Conservation (phyloP, 1,140 invertebrate species). For the Camponotus pennsylvanicus region DNA sequence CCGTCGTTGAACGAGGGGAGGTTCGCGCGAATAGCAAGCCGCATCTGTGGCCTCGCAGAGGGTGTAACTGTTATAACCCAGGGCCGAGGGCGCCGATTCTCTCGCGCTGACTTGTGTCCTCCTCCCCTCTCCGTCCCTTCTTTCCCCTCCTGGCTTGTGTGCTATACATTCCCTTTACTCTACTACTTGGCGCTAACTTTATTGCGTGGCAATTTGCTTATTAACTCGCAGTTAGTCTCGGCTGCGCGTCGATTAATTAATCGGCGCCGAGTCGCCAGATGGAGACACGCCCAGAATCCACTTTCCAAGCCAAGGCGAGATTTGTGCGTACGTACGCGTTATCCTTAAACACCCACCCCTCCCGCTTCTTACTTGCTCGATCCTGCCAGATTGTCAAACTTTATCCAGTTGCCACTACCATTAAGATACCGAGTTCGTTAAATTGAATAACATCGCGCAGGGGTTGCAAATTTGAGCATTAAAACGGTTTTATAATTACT, state of each 20-base stretch:
- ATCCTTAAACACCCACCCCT: slow-evolving; percentile 65
- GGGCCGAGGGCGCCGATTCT: slow-evolving; percentile 68
- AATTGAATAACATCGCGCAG: slow-evolving; percentile 5
- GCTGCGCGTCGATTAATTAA: slow-evolving; percentile 85
- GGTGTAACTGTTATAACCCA: slow-evolving; percentile 78
- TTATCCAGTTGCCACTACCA: slow-evolving; percentile 44
- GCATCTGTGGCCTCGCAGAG: slow-evolving; percentile 83
- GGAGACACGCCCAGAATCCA: slow-evolving; percentile 81
- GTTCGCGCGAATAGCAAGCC: slow-evolving; percentile 79
- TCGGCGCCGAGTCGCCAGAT: slow-evolving; percentile 83
- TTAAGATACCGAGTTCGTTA: slow-evolving; percentile 20
- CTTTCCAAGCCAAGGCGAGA: slow-evolving; percentile 64
- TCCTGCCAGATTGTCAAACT: slow-evolving; percentile 50
- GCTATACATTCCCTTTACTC: slow-evolving; percentile 65
- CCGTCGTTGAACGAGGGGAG: slow-evolving; percentile 34
- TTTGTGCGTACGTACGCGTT: slow-evolving; percentile 69
- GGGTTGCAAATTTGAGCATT: neutral
- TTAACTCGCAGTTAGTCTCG: slow-evolving; percentile 85
- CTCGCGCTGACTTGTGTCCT: slow-evolving; percentile 49
- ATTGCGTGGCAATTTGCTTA: slow-evolving; percentile 86
- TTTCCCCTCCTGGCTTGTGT: too few relatives aligned
- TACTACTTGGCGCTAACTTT: slow-evolving; percentile 80
- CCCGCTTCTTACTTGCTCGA: neutral
- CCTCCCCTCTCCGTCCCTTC: slow-evolving; percentile 48
- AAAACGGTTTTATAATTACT: slow-evolving; percentile 14